A percentile compares a stretch with the other conserved stretches of the same genome.
Evolutionary conservation across 2,888 invertebrate genomes (phyloP).

Genomic region (Drosophila monieri): DNA sequence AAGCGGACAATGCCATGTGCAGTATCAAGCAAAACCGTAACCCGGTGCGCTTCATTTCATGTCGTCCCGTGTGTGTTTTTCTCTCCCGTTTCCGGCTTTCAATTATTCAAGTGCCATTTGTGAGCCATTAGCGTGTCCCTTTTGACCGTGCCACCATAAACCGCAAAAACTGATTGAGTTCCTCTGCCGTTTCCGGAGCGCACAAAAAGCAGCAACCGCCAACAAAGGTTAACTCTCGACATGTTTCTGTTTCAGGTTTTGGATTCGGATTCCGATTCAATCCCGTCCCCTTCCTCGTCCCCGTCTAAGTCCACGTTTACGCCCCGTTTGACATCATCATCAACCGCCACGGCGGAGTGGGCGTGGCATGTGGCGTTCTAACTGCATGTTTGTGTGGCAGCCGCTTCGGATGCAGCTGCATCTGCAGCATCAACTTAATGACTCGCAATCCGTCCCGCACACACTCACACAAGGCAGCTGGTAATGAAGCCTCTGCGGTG

Average conservation of each 20-base stretch:
- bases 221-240: conserved; percentile 60
- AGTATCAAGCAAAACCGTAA: conserved; percentile 5
- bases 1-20: conserved; percentile 22
- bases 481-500: conserved; percentile 73
- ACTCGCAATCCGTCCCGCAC: conserved; percentile 64
- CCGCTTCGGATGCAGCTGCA: conserved; percentile 24
- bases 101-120: conserved; percentile 69
- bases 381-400: conserved; percentile 32
- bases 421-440: conserved; percentile 67
- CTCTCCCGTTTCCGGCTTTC: conserved; percentile 43
- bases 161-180: conserved; percentile 68
- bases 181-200: conserved; percentile 53
- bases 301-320: conserved; percentile 20
- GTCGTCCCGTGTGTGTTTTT: conserved; percentile 23
- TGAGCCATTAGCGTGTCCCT: conserved; percentile 47
- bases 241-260: conserved; percentile 39
- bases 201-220: conserved; percentile 48
- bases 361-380: conserved; percentile 49
- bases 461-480: conserved; percentile 28
- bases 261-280: conserved; percentile 17
- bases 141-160: conserved; percentile 42
- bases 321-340: conserved; percentile 14
- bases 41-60: conserved; percentile 20
- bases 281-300: conserved; percentile 8
- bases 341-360: conserved; percentile 46